A percentile compares a stretch with the other conserved stretches of the same genome.
Evolutionary conservation across 2,888 invertebrate genomes (phyloP).

Genomic region (Coremacera marginata): DNA sequence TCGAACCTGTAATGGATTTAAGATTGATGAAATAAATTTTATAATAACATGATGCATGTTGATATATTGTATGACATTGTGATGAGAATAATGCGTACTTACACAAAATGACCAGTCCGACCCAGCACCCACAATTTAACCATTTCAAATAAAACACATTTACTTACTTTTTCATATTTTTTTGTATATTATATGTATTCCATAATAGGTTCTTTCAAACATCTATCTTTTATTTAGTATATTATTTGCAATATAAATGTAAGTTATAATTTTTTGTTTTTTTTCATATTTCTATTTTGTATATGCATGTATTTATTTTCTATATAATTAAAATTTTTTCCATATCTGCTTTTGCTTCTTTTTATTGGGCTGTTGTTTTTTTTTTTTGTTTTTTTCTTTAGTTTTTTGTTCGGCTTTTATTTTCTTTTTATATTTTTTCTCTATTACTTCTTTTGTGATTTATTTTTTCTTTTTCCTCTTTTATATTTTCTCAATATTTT

Average conservation of each 20-base stretch:
- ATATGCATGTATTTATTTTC: conserved; percentile 47
- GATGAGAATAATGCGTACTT: too few relatives aligned
- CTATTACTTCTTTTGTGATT: conserved; percentile 47
- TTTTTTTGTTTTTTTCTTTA: conserved; percentile 33
- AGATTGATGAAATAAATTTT: too few relatives aligned
- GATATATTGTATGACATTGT: too few relatives aligned
- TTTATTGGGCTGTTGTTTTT: conserved; percentile 45
- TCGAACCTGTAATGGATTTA: too few relatives aligned
- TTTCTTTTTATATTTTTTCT: conserved; percentile 52
- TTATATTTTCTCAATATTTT: conserved; percentile 50
- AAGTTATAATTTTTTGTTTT: conserved; percentile 38
- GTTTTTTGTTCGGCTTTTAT: conserved; percentile 51
- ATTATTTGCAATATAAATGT: conserved; percentile 32
- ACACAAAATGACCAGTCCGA: too few relatives aligned
- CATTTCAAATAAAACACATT: conserved; percentile 20
- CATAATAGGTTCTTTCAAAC: conserved; percentile 13
- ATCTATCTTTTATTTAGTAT: conserved; percentile 21
- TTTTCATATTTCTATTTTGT: conserved; percentile 44
- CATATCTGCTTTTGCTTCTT: conserved; percentile 42
- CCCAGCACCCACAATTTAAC: neutral
- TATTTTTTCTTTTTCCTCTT: conserved; percentile 52
- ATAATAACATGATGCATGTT: too few relatives aligned
- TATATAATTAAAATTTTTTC: conserved; percentile 43
- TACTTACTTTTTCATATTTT: conserved; percentile 2
- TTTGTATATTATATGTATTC: conserved; percentile 19